A percentile compares a stretch with the other conserved stretches of the same genome.
These are phyloP conservation scores for Bimastos eiseni DNA, from an alignment of 2,888 invertebrate genomes.

Conservation along the genomic window DNA sequence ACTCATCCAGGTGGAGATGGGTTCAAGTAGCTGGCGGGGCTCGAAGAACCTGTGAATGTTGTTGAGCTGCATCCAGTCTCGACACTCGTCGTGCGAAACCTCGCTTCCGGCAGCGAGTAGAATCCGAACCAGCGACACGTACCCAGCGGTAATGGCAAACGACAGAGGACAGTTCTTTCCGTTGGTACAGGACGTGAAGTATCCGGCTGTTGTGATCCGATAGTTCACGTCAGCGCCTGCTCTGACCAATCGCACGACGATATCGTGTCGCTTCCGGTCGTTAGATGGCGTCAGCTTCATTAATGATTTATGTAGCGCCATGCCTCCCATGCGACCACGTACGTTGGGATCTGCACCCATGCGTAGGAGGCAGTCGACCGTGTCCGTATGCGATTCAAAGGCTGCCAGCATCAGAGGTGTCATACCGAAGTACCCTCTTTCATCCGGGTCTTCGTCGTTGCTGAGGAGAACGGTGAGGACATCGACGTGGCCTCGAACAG, in stretches of 20 bases:
- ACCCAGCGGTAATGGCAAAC: constrained; percentile 37
- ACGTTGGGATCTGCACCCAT: constrained; percentile 34
- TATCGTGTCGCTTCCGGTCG: constrained; percentile 29
- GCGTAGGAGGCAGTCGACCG: constrained; percentile 32
- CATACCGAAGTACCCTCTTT: constrained; percentile 37
- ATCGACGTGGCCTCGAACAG: constrained; percentile 30
- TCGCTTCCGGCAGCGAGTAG: constrained; percentile 35
- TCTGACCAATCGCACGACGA: constrained; percentile 33
- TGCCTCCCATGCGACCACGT: constrained; percentile 29
- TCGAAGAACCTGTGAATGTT: constrained; percentile 35
- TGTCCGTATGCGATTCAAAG: constrained; percentile 34
- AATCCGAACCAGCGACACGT: constrained; percentile 36
- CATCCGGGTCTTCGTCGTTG: constrained; percentile 40
- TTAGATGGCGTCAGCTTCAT: constrained; percentile 28
- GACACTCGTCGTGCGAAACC: constrained; percentile 28
- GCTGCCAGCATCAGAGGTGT: constrained; percentile 38
- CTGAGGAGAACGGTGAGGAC: constrained; percentile 31
- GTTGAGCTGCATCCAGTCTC: constrained; percentile 33
- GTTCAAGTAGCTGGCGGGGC: constrained; percentile 20
- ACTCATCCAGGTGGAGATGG: constrained; percentile 29
- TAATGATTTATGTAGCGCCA: constrained; percentile 27
- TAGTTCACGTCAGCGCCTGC: constrained; percentile 37
- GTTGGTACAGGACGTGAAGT: constrained; percentile 38
- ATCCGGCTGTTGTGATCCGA: constrained; percentile 28
- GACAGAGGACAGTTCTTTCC: constrained; percentile 40